Conservation (phyloP, 2,113 vertebrate species). For the Poeciliopsis turrubarensis region DNA sequence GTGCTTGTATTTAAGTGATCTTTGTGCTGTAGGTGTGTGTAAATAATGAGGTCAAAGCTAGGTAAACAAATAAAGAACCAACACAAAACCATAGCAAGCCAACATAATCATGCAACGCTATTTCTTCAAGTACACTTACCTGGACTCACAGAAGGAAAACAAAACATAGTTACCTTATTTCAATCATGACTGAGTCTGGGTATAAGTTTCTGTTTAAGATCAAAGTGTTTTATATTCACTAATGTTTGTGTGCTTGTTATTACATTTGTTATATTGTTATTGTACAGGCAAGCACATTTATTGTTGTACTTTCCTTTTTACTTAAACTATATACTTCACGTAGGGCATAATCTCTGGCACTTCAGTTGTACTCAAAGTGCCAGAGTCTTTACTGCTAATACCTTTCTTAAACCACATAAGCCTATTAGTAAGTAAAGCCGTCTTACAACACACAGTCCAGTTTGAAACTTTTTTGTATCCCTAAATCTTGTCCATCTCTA, state of each 20-base stretch:
- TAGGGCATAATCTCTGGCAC: neutral
- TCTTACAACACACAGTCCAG: constrained; percentile 2
- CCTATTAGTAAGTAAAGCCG: constrained; percentile 8
- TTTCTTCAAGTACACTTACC: neutral
- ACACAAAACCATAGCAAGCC: neutral
- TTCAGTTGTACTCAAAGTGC: neutral
- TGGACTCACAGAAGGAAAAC: neutral
- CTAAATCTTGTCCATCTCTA: neutral
- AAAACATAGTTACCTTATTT: neutral
- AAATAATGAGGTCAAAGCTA: neutral
- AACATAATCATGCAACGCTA: neutral
- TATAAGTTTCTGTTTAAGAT: neutral
- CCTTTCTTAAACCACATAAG: constrained; percentile 39
- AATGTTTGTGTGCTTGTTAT: neutral
- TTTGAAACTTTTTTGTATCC: neutral
- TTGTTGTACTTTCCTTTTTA: neutral
- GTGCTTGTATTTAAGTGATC: neutral
- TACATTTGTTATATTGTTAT: neutral
- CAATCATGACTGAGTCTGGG: neutral
- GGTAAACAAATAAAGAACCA: neutral
- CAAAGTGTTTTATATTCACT: neutral
- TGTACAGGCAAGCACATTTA: neutral
- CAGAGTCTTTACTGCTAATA: constrained; percentile 39
- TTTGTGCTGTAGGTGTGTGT: neutral
- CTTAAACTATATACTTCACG: neutral